Evolutionary conservation across 2,888 invertebrate species (phyloP), one percentile per base, ranked within the genome.

Genomic region (Tiphia femorata): DNA sequence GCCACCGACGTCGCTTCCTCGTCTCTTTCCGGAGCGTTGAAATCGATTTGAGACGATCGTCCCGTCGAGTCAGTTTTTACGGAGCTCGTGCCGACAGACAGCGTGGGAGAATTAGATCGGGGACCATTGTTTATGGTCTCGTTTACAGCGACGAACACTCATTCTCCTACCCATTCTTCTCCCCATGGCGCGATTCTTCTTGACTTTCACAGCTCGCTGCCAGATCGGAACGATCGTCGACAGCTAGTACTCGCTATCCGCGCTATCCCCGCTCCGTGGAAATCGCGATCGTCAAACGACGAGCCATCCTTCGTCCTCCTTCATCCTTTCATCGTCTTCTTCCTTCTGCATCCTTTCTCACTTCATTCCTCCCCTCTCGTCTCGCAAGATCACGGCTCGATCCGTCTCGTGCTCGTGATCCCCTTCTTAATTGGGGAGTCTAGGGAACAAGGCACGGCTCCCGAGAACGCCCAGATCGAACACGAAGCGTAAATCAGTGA

Each of bases 1-100:
- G 75, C 76, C 77, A 78, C 77, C 75, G 58, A 33, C 56, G 61
- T 62, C 57, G 58, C 68, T 69, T 63, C 65, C 60, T 65, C 12
- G 33, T 5, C 33, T 33, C 12, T n/a, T 62, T 63, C n/a, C n/a
- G n/a, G n/a, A n/a, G n/a, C 51, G 48, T 60, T 52, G 51, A 64
- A 71, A 73, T 75, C 68, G 75, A 73, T 76, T 73, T 62, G 70
- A 68, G 48, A 64, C 70, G 64, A 76, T n/a, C 64, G 37, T 25
- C 55, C 58, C 58, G 63, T n/a, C n/a, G n/a, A n/a, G 37, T 38
- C 58, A 61, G 76, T 77, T 77, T 78, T 73, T 73, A 78, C 70
- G 75, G 72, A 72, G 64, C 74, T 64, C 74, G 73, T 76, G 70
- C 70, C 62, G 70, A 71, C n/a, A n/a, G n/a, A n/a, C 66, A 76